A percentile compares a stretch with the other conserved stretches of the same genome.
phyloP scores from a whole-genome alignment of 2,797 vertebrate genomes.

The Crossoptilon crossoptilon region DNA sequence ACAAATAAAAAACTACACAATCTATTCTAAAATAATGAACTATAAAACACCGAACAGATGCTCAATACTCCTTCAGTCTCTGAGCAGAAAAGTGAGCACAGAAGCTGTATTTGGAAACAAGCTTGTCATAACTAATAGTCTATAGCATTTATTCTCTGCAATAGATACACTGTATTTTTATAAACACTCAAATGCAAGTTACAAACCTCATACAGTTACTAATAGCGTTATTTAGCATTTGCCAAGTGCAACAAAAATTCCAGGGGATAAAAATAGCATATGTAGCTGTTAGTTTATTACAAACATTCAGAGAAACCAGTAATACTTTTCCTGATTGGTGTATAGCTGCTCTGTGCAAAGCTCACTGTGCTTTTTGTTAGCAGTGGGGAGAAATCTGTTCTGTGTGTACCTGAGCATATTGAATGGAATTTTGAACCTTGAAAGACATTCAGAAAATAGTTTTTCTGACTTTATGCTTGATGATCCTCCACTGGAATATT shows the following conservation, averaged over 20 bases:
- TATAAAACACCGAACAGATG: background rate
- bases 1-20: background rate
- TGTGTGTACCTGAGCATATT: background rate
- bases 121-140: background rate
- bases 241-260: background rate
- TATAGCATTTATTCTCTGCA: background rate
- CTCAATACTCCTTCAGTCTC: background rate
- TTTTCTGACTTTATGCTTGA: background rate
- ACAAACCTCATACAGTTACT: background rate
- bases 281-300: background rate
- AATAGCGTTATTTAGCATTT: background rate
- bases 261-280: background rate
- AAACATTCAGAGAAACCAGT: background rate
- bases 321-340: background rate
- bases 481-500: background rate
- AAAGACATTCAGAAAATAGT: background rate
- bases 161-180: background rate
- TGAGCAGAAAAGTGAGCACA: background rate
- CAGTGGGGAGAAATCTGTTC: background rate
- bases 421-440: background rate
- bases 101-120: background rate
- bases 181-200: background rate
- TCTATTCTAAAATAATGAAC: background rate
- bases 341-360: background rate
- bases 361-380: background rate